These are phyloP conservation scores for Bellardia bayeri DNA, from an alignment of 2,888 invertebrate species.

Conservation along the genomic window DNA sequence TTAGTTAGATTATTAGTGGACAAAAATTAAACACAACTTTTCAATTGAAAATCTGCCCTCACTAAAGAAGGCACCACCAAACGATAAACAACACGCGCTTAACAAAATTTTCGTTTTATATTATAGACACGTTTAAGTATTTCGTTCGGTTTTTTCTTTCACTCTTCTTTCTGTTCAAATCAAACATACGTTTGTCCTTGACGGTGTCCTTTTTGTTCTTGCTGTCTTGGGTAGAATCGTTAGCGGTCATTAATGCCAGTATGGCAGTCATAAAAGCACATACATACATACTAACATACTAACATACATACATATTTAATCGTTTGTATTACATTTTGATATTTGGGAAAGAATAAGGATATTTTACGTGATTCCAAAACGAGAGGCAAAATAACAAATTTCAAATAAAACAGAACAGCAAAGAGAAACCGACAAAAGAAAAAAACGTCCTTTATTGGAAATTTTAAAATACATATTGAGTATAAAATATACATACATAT, in stretches of 20 bases:
- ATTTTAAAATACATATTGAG: background rate
- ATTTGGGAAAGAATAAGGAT: background rate
- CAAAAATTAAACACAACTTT: constrained; percentile 1
- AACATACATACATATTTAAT: no score
- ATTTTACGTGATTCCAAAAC: background rate
- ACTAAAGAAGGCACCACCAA: constrained; percentile 6
- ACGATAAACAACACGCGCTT: constrained; percentile 46
- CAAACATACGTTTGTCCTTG: constrained; percentile 65
- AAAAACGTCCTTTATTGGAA: constrained; percentile 20
- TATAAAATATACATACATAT: background rate
- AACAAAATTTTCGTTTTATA: constrained; percentile 27
- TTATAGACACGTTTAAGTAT: constrained; percentile 13
- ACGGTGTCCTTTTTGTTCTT: constrained; percentile 68
- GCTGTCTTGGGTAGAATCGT: constrained; percentile 23
- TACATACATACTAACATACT: no score
- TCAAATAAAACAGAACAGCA: background rate
- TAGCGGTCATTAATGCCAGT: constrained; percentile 55
- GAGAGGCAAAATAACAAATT: background rate
- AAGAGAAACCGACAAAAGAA: background rate
- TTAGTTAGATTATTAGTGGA: background rate
- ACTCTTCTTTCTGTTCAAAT: constrained; percentile 15
- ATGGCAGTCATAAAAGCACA: constrained; percentile 11
- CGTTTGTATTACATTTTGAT: no score
- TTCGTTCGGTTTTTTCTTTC: background rate
- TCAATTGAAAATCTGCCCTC: constrained; percentile 4